Percentiles rank a stretch among this genome's conserved stretches.
phyloP scores from a whole-genome alignment of 2,113 vertebrate species.

The Peromyscus maniculatus region DNA sequence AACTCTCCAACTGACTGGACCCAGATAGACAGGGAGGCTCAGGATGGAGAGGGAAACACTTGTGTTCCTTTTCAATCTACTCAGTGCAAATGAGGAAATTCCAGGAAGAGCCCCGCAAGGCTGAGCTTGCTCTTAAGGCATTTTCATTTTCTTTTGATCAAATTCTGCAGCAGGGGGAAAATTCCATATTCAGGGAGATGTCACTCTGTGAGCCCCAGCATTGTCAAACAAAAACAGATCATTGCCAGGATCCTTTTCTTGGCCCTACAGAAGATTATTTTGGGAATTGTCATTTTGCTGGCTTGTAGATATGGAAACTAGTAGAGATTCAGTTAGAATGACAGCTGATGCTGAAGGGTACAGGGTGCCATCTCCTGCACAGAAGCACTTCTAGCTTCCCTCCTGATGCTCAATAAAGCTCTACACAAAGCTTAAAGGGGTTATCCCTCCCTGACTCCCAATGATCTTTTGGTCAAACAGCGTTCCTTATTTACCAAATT shows the following conservation, averaged over 20 bases:
- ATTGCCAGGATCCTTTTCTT: conserved; percentile 11
- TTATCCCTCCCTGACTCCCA: neutral
- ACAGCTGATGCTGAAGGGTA: neutral
- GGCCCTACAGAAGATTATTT: neutral
- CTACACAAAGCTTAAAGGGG: neutral
- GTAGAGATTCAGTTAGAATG: neutral
- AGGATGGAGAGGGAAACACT: neutral
- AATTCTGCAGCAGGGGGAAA: too few species aligned
- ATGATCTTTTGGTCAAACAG: neutral
- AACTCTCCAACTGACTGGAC: neutral
- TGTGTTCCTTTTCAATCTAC: neutral
- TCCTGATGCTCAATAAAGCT: neutral
- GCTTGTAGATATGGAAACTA: neutral
- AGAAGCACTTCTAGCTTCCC: neutral
- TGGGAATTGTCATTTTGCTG: neutral
- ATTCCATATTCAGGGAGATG: neutral
- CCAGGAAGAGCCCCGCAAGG: neutral
- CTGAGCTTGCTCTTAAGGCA: neutral
- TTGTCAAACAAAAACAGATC: neutral
- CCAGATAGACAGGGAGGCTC: neutral
- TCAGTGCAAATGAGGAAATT: neutral
- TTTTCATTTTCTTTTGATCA: neutral
- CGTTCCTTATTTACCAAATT: neutral
- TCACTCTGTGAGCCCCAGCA: neutral
- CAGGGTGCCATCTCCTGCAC: neutral